Percentiles rank a stretch among this genome's conserved stretches.
phyloP scores from a whole-genome alignment of 1,140 invertebrate genomes.

The Drosophila serrata region DNA sequence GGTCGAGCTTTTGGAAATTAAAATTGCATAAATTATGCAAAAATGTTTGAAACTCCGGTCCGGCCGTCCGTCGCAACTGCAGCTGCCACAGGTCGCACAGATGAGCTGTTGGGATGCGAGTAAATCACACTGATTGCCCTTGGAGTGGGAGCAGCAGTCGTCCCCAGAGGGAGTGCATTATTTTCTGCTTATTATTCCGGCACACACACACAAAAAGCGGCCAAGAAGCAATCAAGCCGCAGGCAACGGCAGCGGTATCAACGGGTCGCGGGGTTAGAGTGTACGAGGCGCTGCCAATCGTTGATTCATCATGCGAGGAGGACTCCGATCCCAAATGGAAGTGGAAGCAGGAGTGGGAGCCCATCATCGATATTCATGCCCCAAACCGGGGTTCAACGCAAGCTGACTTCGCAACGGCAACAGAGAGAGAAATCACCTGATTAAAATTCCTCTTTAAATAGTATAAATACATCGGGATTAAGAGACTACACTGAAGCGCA shows the following conservation, averaged over 20 bases:
- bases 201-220: slow-evolving; percentile 44
- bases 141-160: slow-evolving; percentile 54
- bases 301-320: slow-evolving; percentile 43
- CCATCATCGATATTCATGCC: slow-evolving; percentile 68
- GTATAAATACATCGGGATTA: background rate
- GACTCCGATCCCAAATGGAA: background rate
- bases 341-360: slow-evolving; percentile 14
- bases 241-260: background rate
- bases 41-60: slow-evolving; percentile 37
- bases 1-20: slow-evolving; percentile 57
- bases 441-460: background rate
- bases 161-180: slow-evolving; percentile 65
- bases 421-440: slow-evolving; percentile 2
- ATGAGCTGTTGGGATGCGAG: slow-evolving; percentile 47
- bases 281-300: slow-evolving; percentile 32
- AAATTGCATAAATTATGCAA: slow-evolving; percentile 64
- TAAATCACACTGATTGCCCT: slow-evolving; percentile 71
- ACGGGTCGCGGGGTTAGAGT: background rate
- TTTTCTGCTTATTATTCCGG: slow-evolving; percentile 73
- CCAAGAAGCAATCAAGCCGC: slow-evolving; percentile 39
- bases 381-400: slow-evolving; percentile 23
- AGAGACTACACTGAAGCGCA: too few relatives aligned
- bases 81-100: slow-evolving; percentile 37
- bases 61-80: slow-evolving; percentile 23
- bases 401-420: background rate